Conservation (phyloP, 2,113 vertebrate genomes). For the Heterocephalus glaber region DNA sequence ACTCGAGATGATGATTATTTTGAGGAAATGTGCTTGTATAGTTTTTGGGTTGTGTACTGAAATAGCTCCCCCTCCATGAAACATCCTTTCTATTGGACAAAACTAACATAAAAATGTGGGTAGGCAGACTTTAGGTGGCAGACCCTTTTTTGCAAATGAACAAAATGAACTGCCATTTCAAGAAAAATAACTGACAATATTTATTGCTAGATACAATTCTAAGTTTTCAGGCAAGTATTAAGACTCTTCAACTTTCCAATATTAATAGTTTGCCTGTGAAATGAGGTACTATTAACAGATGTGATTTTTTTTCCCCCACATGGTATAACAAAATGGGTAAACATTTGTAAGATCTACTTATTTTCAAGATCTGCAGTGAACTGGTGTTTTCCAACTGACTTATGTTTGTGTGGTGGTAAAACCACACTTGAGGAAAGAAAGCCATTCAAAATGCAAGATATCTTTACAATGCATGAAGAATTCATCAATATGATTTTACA, state of each 20-base stretch:
- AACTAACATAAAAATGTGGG: neutral
- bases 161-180: conserved; percentile 49
- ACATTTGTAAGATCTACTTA: neutral
- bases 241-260: neutral
- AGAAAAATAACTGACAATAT: conserved; percentile 13
- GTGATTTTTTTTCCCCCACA: neutral
- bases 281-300: neutral
- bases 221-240: conserved; percentile 26
- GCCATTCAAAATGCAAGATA: neutral
- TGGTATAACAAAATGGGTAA: conserved; percentile 12
- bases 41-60: neutral
- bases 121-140: neutral
- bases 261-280: conserved; percentile 7
- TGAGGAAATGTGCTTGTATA: neutral
- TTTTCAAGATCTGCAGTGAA: neutral
- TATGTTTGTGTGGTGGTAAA: neutral
- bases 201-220: conserved; percentile 43
- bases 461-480: conserved; percentile 18
- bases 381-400: neutral
- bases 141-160: conserved; percentile 2
- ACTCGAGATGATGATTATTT: neutral
- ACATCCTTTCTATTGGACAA: neutral
- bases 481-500: neutral
- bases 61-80: neutral
- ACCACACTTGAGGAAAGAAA: neutral